Conservation (phyloP, 2,888 invertebrate species). For the Coenonympha arcania region DNA sequence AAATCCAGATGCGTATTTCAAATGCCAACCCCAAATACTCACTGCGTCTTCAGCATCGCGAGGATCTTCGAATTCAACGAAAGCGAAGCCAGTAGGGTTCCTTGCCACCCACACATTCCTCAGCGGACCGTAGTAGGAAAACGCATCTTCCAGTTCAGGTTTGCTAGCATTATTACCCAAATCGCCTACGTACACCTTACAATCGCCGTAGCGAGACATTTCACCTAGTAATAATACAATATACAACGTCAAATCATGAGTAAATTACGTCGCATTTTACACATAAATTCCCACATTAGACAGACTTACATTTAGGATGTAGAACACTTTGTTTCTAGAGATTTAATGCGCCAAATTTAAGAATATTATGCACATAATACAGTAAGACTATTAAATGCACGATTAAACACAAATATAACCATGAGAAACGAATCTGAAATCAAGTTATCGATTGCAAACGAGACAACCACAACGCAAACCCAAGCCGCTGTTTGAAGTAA, state of each 20-base stretch:
- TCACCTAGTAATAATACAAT: constrained; percentile 31
- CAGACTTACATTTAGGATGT: background rate
- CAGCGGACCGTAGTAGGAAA: constrained; percentile 92
- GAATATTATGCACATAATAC: background rate
- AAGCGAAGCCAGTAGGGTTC: constrained; percentile 96
- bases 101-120: constrained; percentile 98
- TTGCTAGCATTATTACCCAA: constrained; percentile 92
- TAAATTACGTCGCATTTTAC: background rate
- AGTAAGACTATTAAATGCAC: too few relatives aligned
- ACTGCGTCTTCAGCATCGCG: constrained; percentile 95
- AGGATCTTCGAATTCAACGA: constrained; percentile 94
- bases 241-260: constrained; percentile 9
- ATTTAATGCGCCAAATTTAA: background rate
- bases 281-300: constrained; percentile 7
- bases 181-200: constrained; percentile 97
- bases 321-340: background rate
- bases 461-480: too few relatives aligned
- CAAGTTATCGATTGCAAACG: too few relatives aligned
- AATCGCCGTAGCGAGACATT: constrained; percentile 89
- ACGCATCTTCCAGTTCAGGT: constrained; percentile 93
- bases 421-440: too few relatives aligned
- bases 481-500: too few relatives aligned
- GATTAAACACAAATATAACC: too few relatives aligned
- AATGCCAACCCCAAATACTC: too few relatives aligned
- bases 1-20: too few relatives aligned